phyloP scores from a whole-genome alignment of 1,140 invertebrate genomes.

The Schlechtendalia chinensis region DNA sequence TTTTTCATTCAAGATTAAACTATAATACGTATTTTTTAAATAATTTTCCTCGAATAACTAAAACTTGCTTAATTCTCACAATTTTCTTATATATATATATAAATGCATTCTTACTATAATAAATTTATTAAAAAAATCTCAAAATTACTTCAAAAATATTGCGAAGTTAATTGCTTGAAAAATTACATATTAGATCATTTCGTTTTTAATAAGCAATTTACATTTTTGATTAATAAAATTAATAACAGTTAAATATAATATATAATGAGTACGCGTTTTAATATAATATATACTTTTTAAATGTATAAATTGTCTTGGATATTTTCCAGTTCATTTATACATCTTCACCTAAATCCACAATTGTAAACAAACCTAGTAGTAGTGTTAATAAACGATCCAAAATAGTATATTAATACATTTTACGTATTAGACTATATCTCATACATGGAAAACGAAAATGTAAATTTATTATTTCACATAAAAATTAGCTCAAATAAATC shows the following conservation, averaged over 20 bases:
- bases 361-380: slow-evolving; percentile 26
- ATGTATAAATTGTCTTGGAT: slow-evolving; percentile 7
- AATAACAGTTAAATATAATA: not conserved
- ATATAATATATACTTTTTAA: slow-evolving; percentile 4
- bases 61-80: no score
- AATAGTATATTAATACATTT: slow-evolving; percentile 28
- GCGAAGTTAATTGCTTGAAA: not conserved
- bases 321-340: slow-evolving; percentile 16
- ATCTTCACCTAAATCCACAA: not conserved
- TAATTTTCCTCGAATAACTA: no score
- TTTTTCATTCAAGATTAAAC: no score
- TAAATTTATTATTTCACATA: no score
- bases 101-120: no score
- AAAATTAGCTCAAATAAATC: not conserved
- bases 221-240: not conserved
- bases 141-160: no score
- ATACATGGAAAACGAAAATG: no score
- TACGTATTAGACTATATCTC: slow-evolving; percentile 6
- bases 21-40: no score
- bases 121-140: no score
- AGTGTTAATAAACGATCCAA: slow-evolving; percentile 11
- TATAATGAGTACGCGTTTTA: not conserved
- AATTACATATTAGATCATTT: not conserved
- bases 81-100: no score
- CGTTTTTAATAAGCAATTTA: slow-evolving; percentile 8